Evolutionary conservation across 2,888 invertebrate species (phyloP), one percentile per base, ranked within the genome.

Genomic region (Macrostomum cliftonense): DNA sequence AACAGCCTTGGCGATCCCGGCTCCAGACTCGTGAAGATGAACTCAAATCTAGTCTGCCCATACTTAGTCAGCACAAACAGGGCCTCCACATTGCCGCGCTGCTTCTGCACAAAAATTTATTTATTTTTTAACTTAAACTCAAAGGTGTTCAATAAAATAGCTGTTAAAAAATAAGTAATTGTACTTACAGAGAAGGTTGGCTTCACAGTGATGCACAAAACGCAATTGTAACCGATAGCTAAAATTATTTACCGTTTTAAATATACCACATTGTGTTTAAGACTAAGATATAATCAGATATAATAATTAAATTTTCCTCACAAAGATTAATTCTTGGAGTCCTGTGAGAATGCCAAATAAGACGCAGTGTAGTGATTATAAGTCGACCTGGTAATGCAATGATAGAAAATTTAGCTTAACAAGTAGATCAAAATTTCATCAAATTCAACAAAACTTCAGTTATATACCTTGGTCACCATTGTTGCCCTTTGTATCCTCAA

Each of bases 401-500:
- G n/a, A n/a, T n/a, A n/a, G n/a, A n/a, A n/a, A n/a, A n/a, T n/a
- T n/a, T n/a, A n/a, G n/a, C n/a, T n/a, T n/a, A n/a, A n/a, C n/a
- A n/a, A n/a, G n/a, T n/a, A n/a, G n/a, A n/a, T n/a, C n/a, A n/a
- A n/a, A n/a, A n/a, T n/a, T n/a, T n/a, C n/a, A n/a, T n/a, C n/a
- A n/a, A n/a, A n/a, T n/a, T n/a, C n/a, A n/a, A n/a, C n/a, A n/a
- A n/a, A n/a, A n/a, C n/a, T n/a, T 28, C 5, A 28, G 5, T 28
- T 4, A 28, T 7, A 42, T 75, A 45, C 93, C 95, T 58, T 80
- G 78, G 59, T 86, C 86, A 0, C 93, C 91, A 48, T 82, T 82
- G 73, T 95, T 95, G 11, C 93, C 93, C 73, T 97, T 97, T 0
- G 88, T 88, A 63, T 97, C 95, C 72, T 97, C 97, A 36, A 97